phyloP scores from a whole-genome alignment of 2,888 invertebrate species.

The Phanerotoma sp. region DNA sequence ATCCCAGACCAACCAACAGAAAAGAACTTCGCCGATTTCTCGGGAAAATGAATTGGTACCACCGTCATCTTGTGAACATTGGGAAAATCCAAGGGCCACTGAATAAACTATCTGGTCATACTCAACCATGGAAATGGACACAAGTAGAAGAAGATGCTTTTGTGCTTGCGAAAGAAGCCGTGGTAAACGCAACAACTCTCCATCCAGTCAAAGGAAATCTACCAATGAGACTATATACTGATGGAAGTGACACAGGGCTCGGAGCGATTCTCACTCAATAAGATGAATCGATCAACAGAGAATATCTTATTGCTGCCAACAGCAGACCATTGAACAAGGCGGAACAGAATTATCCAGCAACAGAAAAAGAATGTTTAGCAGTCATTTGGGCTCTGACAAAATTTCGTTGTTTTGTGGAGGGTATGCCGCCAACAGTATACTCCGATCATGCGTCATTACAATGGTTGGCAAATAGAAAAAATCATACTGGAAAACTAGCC shows the following conservation, averaged over 20 bases:
- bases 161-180: no score
- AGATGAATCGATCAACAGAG: neutral
- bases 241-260: neutral
- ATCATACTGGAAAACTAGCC: no score
- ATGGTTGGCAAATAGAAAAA: no score
- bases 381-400: no score
- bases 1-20: neutral
- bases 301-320: neutral
- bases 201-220: neutral
- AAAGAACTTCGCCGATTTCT: neutral
- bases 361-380: no score
- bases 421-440: no score
- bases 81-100: neutral
- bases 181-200: neutral
- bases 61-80: neutral
- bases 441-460: no score
- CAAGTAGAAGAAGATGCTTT: no score
- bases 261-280: neutral
- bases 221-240: neutral
- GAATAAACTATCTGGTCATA: neutral
- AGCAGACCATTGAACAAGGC: neutral
- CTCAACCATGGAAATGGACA: no score
- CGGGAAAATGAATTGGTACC: constrained; percentile 4
- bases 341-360: neutral
- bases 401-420: no score